A percentile compares a stretch with the other conserved stretches of the same genome.
These are phyloP conservation scores for Drosophila paranaensis DNA, from an alignment of 2,888 invertebrate species.

Conservation along the genomic window DNA sequence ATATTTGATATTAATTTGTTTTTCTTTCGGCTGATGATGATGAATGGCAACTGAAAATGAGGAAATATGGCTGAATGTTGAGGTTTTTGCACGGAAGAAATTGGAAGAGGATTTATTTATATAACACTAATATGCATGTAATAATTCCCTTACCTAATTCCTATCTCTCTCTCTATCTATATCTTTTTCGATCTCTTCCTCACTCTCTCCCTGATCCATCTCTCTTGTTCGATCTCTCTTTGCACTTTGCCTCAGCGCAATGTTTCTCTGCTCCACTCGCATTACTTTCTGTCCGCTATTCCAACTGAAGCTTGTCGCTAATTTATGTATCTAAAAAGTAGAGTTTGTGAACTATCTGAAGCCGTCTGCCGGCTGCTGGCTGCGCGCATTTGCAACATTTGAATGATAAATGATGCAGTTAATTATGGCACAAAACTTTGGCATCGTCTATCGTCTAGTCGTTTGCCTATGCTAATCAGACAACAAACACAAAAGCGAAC, in stretches of 20 bases:
- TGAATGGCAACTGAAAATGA: not conserved
- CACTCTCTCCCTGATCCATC: not conserved
- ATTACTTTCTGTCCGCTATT: not conserved
- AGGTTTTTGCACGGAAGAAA: too few relatives aligned
- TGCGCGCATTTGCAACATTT: conserved; percentile 24
- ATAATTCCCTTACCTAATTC: too few relatives aligned
- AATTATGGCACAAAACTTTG: conserved; percentile 55
- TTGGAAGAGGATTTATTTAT: too few relatives aligned
- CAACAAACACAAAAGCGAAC: conserved; percentile 34
- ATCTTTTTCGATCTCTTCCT: not conserved
- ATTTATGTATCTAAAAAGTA: conserved; percentile 13
- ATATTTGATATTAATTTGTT: not conserved
- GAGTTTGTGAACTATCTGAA: conserved; percentile 9
- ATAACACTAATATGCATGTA: too few relatives aligned
- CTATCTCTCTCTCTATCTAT: too few relatives aligned
- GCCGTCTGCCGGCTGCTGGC: not conserved
- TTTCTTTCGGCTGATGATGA: not conserved
- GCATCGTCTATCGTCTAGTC: conserved; percentile 26
- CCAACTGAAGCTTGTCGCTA: not conserved
- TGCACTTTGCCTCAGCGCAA: too few relatives aligned
- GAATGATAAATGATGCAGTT: conserved; percentile 66
- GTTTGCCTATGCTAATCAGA: conserved; percentile 51
- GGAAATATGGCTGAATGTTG: not conserved
- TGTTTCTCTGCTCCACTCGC: not conserved
- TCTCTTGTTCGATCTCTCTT: too few relatives aligned